Evolutionary conservation across 2,113 vertebrate species (phyloP).

Genomic region (Machaerirhynchus nigripectus): DNA sequence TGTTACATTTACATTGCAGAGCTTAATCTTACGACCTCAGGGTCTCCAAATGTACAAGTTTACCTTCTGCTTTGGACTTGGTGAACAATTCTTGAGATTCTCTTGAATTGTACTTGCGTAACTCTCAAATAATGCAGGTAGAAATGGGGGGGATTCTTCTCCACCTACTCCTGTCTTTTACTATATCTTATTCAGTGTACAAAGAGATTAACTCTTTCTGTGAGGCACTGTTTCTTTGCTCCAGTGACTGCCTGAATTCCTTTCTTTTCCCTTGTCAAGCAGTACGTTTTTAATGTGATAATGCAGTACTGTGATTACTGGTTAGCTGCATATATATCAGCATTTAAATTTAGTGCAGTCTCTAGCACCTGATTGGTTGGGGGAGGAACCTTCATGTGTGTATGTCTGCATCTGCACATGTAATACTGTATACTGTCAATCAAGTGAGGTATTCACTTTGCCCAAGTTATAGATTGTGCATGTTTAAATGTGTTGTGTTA

Average conservation of each 20-base stretch:
- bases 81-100: neutral
- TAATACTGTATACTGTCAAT: neutral
- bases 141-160: neutral
- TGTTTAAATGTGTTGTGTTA: slow-evolving; percentile 27
- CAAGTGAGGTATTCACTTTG: neutral
- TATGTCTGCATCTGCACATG: slow-evolving; percentile 30
- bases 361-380: neutral
- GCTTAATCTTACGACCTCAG: neutral
- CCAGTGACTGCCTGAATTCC: slow-evolving; percentile 18
- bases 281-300: neutral
- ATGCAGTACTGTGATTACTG: slow-evolving; percentile 33
- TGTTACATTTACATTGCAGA: neutral
- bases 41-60: neutral
- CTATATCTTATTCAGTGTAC: neutral
- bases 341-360: neutral
- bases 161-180: slow-evolving; percentile 29
- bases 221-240: slow-evolving; percentile 37
- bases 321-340: neutral
- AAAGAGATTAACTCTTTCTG: slow-evolving; percentile 39
- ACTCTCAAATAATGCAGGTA: neutral
- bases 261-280: slow-evolving; percentile 30
- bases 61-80: neutral
- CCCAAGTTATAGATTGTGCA: neutral
- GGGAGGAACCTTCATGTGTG: neutral
- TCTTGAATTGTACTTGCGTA: neutral